Evolutionary conservation across 1,140 invertebrate species (phyloP), one percentile per base, ranked within the genome.

Genomic region (Drosophila suzukii): DNA sequence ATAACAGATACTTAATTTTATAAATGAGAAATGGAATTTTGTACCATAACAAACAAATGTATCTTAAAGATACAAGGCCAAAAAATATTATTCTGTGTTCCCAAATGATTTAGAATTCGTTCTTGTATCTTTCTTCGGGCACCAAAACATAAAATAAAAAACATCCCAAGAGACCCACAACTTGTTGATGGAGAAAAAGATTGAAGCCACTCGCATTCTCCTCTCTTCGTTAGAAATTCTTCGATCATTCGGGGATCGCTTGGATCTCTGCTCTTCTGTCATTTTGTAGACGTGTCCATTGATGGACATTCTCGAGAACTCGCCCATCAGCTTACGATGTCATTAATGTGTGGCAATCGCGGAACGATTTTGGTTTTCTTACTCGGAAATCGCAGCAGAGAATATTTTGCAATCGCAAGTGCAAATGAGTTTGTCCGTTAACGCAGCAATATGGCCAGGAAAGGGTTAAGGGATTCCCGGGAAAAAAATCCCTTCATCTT

Each of bases 281-380:
- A 36, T 44, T 24, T 73, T 61, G 62, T 55, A 17, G 54, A 66
- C 60, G 73, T 75, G 61, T 58, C 62, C 74, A 67, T 58, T 86
- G 83, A 86, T 86, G 76, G 82, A 86, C 83, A 86, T 88, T 86
- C 83, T 70, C 56, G 59, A 79, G 83, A 86, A 86, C 59, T 82
- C 58, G 46, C 44, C 43, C 78, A 75, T 81, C 61, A 72, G 60
- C 60, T 15, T 63, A 72, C 55, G 61, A 75, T 82, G 75, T 83
- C 80, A 83, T 71, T 56, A 71, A 80, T 83, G 80, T 83, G 80
- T 79, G 51, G 80, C 80, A 83, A 83, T 84, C 63, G 49, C 12
- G 13, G 32, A 41, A 53, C 32, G 36, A 68, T 58, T 46, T 54
- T 47, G 80, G 67, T 57, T 47, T 57, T 75, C 59, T 75, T 78